phyloP scores from a whole-genome alignment of 2,888 invertebrate species.

The Carcina quercana region DNA sequence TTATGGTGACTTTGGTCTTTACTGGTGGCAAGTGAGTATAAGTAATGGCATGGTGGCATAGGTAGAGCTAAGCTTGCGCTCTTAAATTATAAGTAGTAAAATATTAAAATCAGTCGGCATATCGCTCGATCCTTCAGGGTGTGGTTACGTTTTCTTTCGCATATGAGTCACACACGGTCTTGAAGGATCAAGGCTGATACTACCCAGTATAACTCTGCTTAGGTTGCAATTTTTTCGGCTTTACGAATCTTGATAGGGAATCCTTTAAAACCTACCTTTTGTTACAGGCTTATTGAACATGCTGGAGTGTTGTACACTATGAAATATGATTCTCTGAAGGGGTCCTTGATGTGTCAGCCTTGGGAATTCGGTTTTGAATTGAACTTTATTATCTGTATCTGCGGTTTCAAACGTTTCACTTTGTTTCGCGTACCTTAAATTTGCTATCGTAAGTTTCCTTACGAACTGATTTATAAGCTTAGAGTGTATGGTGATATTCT shows the following conservation, averaged over 20 bases:
- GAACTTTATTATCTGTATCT: not conserved
- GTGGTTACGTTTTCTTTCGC: not conserved
- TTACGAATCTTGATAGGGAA: conserved; percentile 11
- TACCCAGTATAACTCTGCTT: conserved; percentile 18
- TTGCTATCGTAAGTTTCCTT: too few species aligned
- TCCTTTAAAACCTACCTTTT: conserved; percentile 16
- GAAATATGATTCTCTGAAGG: not conserved
- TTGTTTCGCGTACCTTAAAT: not conserved
- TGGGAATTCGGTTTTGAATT: too few species aligned
- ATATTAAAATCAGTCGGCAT: too few species aligned
- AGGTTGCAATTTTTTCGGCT: conserved; percentile 30
- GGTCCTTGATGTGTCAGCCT: too few species aligned
- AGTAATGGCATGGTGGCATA: too few species aligned
- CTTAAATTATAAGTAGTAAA: too few species aligned
- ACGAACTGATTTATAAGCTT: too few species aligned
- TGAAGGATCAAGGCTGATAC: conserved; percentile 41
- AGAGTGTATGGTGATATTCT: too few species aligned
- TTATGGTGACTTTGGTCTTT: too few species aligned
- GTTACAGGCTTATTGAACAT: conserved; percentile 13
- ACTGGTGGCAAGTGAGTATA: too few species aligned
- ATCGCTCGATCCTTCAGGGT: too few species aligned
- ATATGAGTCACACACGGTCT: conserved; percentile 1
- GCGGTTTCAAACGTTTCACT: not conserved
- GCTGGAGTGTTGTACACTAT: not conserved
- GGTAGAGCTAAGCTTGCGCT: too few species aligned